Conservation (phyloP, 1,140 invertebrate genomes). For the silkworm (Bombyx mori) region ASM3026992v2 NC_085121.1:5154001-5154500, state of each 20-base stretch:
- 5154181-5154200: conserved; percentile 32
- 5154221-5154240: conserved; percentile 30
- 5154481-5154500: too few species aligned
- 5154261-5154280: conserved; percentile 30
- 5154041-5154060: conserved; percentile 32
- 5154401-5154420: neutral
- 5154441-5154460: neutral
- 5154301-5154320: neutral
- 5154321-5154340: too few species aligned
- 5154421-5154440: neutral
- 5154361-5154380: too few species aligned
- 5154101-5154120: conserved; percentile 66
- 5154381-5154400: too few species aligned
- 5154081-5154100: conserved; percentile 53
- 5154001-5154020: conserved; percentile 34
- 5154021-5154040: conserved; percentile 42
- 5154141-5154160: conserved; percentile 58
- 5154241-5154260: conserved; percentile 22
- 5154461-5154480: too few species aligned
- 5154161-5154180: conserved; percentile 57
- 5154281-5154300: neutral
- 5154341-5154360: neutral
- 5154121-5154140: conserved; percentile 62
- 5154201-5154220: conserved; percentile 36
- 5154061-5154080: conserved; percentile 21